phyloP scores from a whole-genome alignment of 2,888 invertebrate genomes.

The Pammene fasciana region DNA sequence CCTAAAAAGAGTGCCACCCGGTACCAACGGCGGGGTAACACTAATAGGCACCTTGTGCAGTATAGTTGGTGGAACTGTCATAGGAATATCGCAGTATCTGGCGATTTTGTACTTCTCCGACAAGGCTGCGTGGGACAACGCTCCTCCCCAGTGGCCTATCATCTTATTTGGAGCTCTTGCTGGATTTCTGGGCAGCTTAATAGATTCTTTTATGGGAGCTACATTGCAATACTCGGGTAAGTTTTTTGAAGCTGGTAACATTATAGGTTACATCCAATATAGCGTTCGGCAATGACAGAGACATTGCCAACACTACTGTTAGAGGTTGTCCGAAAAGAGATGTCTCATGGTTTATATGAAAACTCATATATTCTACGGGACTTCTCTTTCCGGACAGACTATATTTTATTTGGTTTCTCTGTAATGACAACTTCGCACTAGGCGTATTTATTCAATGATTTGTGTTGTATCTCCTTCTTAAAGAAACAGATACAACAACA shows the following conservation, averaged over 20 bases:
- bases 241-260: constrained; percentile 36
- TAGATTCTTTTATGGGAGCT: constrained; percentile 94
- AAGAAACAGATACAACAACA: too few relatives aligned
- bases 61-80: constrained; percentile 86
- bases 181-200: constrained; percentile 90
- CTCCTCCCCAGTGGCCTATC: constrained; percentile 91
- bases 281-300: too few relatives aligned
- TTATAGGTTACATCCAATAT: too few relatives aligned
- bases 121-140: constrained; percentile 77
- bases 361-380: too few relatives aligned
- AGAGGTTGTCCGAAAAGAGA: too few relatives aligned
- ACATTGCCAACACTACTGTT: too few relatives aligned
- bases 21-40: constrained; percentile 95
- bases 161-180: constrained; percentile 87
- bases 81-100: constrained; percentile 89
- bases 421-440: too few relatives aligned
- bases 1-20: constrained; percentile 89
- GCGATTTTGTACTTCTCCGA: constrained; percentile 86
- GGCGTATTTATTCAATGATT: too few relatives aligned
- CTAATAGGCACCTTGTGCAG: constrained; percentile 82
- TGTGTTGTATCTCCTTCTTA: too few relatives aligned
- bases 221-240: constrained; percentile 93
- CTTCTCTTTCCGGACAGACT: too few relatives aligned
- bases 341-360: too few relatives aligned
- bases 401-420: too few relatives aligned